Conservation (phyloP, 2,113 vertebrate genomes). For the Mastomys natalensis region DNA sequence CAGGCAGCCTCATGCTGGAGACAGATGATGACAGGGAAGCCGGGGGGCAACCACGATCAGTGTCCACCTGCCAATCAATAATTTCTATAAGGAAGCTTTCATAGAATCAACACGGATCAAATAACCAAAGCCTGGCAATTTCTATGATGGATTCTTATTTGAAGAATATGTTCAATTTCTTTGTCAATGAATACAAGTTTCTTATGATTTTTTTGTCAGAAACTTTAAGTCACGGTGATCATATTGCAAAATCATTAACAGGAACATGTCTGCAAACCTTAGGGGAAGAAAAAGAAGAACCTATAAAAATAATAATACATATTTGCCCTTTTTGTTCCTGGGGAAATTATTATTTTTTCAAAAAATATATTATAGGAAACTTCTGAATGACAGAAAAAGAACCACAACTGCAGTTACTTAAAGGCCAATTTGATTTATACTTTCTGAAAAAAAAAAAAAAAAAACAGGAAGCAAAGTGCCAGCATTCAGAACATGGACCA, state of each 20-base stretch:
- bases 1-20: background rate
- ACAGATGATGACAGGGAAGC: background rate
- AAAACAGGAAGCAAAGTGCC: accelerated
- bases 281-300: background rate
- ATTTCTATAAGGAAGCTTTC: background rate
- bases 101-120: background rate
- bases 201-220: background rate
- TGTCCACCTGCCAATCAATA: background rate
- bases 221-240: background rate
- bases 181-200: background rate
- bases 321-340: background rate
- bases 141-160: background rate
- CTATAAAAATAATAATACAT: background rate
- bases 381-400: background rate
- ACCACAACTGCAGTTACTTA: background rate
- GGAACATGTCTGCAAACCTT: background rate
- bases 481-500: background rate
- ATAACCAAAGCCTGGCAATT: background rate
- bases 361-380: background rate
- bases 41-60: background rate
- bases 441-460: no score
- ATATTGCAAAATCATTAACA: background rate
- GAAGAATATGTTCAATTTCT: slow-evolving; percentile 20
- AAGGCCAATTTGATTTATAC: background rate
- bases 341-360: background rate